Base-by-base conservation (phyloP, 2,888 invertebrate genomes). In the Oscheius sp. region DNA sequence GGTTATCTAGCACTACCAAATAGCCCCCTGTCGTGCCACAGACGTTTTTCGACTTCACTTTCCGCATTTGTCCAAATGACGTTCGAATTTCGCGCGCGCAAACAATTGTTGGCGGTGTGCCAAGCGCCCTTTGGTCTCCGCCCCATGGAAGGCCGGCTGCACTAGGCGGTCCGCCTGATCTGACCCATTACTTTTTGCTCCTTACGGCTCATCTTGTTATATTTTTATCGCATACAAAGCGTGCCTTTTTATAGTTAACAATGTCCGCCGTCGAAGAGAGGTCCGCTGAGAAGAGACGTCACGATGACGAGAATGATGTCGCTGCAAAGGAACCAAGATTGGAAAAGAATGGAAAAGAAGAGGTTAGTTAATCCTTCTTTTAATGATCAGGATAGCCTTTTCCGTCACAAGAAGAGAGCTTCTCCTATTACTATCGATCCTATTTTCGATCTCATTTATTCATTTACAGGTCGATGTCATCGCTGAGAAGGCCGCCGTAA, bases 261-360 rank as follows among this genome's bases (percentile, higher is more conserved):
- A 77, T 77, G 77, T 71, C 71, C 47, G 77, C 77, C 57, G 77
- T 77, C 64, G 76, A 76, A 67, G 77, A 77, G 67, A 77, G 77
- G 70, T 71, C 72, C 68, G 62, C 77, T 49, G 77, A 77, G 61
- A 77, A 77, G 68, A 54, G 77, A 68, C 50, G 70, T 22, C 70
- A 71, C 49, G 74, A 77, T 51, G 77, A 77, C 50, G 74, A 77
- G 62, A 74, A 77, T 33, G 74, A 66, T 56, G 76, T 74, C 30
- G 54, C 69, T 38, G 56, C 73, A 67, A 77, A 77, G 70, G 77
- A 77, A 32, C 68, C 77, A n/a, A 69, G 71, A 28, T 61, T 77
- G 51, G 77, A 77, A 41, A 54, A 54, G 33, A 77, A 77, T 49
- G 77, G 77, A 70, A 77, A 77, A 51, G 56, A 71, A 44, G 76